These are phyloP conservation scores for Cinara cedri DNA, from an alignment of 2,888 invertebrate species.

Conservation along the genomic window DNA sequence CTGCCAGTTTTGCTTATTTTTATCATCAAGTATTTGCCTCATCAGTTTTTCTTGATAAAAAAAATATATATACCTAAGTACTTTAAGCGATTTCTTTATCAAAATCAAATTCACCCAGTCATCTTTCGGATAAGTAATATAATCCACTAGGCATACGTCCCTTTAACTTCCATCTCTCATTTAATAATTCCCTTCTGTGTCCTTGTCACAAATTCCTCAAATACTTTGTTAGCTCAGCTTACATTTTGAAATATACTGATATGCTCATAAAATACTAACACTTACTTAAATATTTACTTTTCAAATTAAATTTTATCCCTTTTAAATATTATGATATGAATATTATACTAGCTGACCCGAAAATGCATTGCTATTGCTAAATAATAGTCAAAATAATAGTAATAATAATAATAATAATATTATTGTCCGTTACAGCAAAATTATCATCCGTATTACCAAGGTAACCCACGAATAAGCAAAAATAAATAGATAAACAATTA, in stretches of 20 bases:
- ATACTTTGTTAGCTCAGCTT: not conserved
- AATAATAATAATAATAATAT: too few relatives aligned
- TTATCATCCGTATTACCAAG: too few relatives aligned
- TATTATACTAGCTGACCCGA: too few relatives aligned
- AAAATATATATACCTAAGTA: not conserved
- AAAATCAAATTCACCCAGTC: not conserved
- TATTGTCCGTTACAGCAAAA: too few relatives aligned
- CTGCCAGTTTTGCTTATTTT: conserved; percentile 28
- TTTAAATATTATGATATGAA: too few relatives aligned
- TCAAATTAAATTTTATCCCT: too few relatives aligned
- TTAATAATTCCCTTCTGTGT: conserved; percentile 7
- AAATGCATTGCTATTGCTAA: too few relatives aligned
- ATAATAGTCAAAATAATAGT: too few relatives aligned
- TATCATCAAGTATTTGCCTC: not conserved
- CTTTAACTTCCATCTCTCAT: conserved; percentile 37
- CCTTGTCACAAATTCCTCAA: not conserved
- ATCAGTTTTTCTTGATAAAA: conserved; percentile 12
- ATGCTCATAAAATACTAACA: too few relatives aligned
- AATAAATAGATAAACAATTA: too few relatives aligned
- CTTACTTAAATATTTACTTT: too few relatives aligned
- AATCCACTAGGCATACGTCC: conserved; percentile 11
- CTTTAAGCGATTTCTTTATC: conserved; percentile 18
- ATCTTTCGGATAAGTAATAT: not conserved
- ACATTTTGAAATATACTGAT: conserved; percentile 3
- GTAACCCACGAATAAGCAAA: too few relatives aligned